Percentiles rank a stretch among this genome's conserved stretches.
These are phyloP conservation scores for Hormaphis cornu DNA, from an alignment of 1,140 invertebrate genomes.

Conservation along the genomic window DNA sequence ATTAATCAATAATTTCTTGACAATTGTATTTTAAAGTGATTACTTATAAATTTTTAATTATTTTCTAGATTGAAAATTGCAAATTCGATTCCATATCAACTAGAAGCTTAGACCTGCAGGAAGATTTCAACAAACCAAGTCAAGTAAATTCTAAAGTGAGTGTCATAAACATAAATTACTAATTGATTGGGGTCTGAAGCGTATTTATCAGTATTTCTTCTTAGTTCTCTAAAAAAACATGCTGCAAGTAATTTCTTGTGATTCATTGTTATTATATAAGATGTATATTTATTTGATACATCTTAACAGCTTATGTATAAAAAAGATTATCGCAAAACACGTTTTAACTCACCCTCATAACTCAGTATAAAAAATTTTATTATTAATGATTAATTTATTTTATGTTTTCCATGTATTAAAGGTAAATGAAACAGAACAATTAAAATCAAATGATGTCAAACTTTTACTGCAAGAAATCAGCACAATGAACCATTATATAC, in stretches of 20 bases:
- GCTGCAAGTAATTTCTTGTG: too few relatives aligned
- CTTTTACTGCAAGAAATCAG: conserved; percentile 3
- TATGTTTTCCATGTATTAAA: background rate
- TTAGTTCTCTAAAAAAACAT: too few relatives aligned
- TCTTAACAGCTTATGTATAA: too few relatives aligned
- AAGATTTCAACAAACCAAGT: background rate
- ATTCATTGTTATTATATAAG: too few relatives aligned
- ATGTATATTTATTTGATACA: too few relatives aligned
- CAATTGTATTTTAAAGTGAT: background rate
- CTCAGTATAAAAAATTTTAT: too few relatives aligned
- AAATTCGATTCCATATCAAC: conserved; percentile 14
- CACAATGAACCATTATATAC: background rate
- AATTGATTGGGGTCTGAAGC: too few relatives aligned
- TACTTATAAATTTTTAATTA: background rate
- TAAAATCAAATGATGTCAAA: background rate
- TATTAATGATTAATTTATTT: background rate
- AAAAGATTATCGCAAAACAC: too few relatives aligned
- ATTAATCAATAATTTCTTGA: background rate
- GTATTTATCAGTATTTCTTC: too few relatives aligned
- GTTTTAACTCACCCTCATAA: too few relatives aligned
- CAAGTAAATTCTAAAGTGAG: background rate
- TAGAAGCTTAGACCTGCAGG: background rate
- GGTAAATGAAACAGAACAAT: background rate
- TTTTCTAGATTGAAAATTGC: background rate
- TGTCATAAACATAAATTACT: too few relatives aligned